Percentiles rank a stretch among this genome's conserved stretches.
phyloP scores from a whole-genome alignment of 2,888 invertebrate genomes.

The Andrena bicolor region DNA sequence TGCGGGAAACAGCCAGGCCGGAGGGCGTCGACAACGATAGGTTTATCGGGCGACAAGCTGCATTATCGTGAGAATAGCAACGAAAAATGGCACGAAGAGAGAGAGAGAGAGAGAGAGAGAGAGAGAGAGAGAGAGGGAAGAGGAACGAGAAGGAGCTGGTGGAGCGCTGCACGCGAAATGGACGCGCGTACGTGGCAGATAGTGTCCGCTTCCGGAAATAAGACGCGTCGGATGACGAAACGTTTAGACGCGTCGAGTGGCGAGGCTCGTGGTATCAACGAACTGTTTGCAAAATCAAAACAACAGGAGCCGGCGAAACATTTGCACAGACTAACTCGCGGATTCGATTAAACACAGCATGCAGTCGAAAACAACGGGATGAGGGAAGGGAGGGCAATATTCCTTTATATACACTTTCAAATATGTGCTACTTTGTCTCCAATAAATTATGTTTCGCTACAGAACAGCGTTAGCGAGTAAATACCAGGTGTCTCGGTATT shows the following conservation, averaged over 20 bases:
- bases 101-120: not conserved
- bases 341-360: constrained; percentile 29
- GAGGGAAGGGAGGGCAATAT: not conserved
- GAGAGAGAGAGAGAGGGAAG: not conserved
- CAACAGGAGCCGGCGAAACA: constrained; percentile 33
- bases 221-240: constrained; percentile 56
- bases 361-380: constrained; percentile 29
- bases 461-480: no score
- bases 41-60: constrained; percentile 68
- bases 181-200: constrained; percentile 48
- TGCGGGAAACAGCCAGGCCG: constrained; percentile 73
- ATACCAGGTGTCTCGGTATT: no score
- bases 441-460: no score
- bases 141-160: constrained; percentile 39
- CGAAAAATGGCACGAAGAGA: not conserved
- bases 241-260: constrained; percentile 29
- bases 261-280: constrained; percentile 41
- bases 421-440: no score
- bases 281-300: constrained; percentile 44
- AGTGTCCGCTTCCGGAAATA: constrained; percentile 63
- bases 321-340: constrained; percentile 28
- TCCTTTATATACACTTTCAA: no score
- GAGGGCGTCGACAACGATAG: constrained; percentile 79
- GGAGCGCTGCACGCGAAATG: constrained; percentile 43
- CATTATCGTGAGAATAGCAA: constrained; percentile 59